phyloP scores from a whole-genome alignment of 2,888 invertebrate species.

The Ectemnius lituratus region DNA sequence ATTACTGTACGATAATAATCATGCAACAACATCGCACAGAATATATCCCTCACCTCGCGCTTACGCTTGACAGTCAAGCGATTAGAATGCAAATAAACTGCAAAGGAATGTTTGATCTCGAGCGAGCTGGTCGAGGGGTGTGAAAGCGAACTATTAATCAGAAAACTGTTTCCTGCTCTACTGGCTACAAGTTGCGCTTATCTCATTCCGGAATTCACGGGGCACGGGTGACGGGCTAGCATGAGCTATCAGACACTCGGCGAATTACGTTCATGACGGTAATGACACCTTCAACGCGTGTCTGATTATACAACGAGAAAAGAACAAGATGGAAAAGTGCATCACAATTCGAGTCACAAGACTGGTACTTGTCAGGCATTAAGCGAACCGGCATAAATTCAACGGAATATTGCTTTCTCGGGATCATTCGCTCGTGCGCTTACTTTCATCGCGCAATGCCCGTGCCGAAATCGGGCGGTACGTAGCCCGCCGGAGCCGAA shows the following conservation, averaged over 20 bases:
- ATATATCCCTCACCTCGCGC: no score
- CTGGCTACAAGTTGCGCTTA: background rate
- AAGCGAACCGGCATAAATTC: no score
- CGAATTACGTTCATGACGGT: background rate
- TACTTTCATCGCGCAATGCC: constrained; percentile 24
- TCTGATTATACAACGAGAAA: background rate
- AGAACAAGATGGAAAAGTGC: background rate
- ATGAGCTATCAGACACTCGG: background rate
- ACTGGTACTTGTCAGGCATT: no score
- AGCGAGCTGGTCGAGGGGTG: background rate
- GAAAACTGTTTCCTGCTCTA: background rate
- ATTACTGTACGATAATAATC: no score
- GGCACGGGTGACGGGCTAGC: background rate
- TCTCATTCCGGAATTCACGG: background rate
- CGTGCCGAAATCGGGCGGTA: constrained; percentile 8
- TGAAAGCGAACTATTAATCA: background rate
- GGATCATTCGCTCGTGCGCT: constrained; percentile 32
- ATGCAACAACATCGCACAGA: no score
- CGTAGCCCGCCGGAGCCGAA: constrained; percentile 31
- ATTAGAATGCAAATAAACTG: no score
- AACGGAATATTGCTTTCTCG: background rate
- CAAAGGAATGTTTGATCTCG: no score
- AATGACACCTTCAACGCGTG: background rate
- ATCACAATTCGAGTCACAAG: no score
- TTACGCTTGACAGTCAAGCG: no score